These are phyloP conservation scores for Cossypha polioptera DNA, from an alignment of 2,797 vertebrate genomes.

Conservation along the genomic window DNA sequence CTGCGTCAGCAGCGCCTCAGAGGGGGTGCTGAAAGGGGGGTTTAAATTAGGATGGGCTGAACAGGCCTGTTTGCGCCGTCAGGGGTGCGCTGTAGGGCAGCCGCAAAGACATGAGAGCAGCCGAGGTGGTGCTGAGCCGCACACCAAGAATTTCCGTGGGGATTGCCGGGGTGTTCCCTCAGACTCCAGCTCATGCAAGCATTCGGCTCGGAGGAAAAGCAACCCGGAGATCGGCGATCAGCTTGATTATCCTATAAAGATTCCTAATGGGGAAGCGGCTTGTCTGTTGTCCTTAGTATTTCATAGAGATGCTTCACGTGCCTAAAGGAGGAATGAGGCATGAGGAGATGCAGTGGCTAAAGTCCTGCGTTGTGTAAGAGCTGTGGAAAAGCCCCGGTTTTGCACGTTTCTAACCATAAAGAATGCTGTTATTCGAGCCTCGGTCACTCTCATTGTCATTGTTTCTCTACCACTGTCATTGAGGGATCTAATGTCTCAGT, in stretches of 20 bases:
- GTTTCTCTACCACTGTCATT: background rate
- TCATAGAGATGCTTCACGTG: rapidly evolving
- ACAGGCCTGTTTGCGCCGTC: too few species aligned
- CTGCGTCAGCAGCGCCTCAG: too few species aligned
- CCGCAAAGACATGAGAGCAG: rapidly evolving
- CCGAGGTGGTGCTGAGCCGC: background rate
- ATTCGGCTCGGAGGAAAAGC: background rate
- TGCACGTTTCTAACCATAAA: background rate
- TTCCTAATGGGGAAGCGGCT: background rate
- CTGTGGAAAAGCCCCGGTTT: background rate
- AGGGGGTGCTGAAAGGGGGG: background rate
- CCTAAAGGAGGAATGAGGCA: background rate
- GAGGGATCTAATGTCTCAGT: background rate
- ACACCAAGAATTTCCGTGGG: rapidly evolving
- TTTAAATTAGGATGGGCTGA: rapidly evolving
- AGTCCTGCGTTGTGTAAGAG: background rate
- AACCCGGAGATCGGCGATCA: background rate
- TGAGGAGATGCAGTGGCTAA: background rate
- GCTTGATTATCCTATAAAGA: background rate
- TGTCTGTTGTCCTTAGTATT: background rate
- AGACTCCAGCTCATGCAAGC: background rate
- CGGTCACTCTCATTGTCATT: background rate
- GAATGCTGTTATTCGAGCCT: background rate
- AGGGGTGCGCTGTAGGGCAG: rapidly evolving
- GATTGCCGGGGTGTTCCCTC: background rate